phyloP scores from a whole-genome alignment of 2,113 vertebrate species.

The Oreochromis tanganicae region DNA sequence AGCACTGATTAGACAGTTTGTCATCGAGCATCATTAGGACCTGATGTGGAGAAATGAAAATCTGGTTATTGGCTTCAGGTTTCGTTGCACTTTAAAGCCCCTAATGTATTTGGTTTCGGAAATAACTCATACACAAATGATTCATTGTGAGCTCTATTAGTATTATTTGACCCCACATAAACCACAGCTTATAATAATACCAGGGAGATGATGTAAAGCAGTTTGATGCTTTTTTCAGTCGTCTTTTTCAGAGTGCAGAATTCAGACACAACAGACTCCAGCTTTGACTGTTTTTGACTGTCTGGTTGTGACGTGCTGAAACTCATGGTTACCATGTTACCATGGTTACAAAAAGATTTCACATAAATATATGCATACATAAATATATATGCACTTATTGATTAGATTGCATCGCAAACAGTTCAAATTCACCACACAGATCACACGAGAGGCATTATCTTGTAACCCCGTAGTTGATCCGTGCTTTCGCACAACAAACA shows the following conservation, averaged over 20 bases:
- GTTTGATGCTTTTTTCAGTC: background rate
- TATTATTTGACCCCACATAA: background rate
- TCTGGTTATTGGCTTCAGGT: background rate
- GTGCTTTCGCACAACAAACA: background rate
- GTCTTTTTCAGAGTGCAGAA: background rate
- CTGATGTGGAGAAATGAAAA: background rate
- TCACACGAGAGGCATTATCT: background rate
- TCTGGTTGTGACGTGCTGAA: background rate
- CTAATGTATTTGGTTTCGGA: background rate
- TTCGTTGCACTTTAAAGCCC: background rate
- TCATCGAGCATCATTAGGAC: background rate
- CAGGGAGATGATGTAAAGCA: background rate
- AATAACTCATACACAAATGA: background rate
- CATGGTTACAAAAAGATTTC: background rate
- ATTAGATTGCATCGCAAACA: background rate
- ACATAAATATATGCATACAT: background rate
- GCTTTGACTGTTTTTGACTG: background rate
- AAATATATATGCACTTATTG: background rate
- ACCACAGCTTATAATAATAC: background rate
- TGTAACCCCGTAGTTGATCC: background rate
- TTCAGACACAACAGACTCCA: background rate
- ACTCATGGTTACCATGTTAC: background rate
- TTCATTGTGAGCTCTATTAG: background rate
- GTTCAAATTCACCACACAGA: background rate
- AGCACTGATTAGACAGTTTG: background rate